These are phyloP conservation scores for Branchipolynoe longqiensis DNA, from an alignment of 2,888 invertebrate species.

Conservation along the genomic window DNA sequence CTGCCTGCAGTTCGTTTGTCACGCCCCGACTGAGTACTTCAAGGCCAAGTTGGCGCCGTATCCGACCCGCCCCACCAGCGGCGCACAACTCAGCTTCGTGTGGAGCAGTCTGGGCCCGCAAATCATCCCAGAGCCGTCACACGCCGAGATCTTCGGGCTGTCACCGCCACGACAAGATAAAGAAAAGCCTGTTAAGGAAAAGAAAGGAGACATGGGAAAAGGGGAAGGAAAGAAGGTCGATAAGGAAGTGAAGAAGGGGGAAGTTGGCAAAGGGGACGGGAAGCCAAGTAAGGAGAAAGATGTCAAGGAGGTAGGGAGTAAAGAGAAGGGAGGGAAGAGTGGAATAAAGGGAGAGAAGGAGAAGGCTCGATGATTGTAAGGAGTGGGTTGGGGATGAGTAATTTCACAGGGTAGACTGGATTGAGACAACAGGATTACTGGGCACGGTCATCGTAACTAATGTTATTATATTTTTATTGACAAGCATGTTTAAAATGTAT, in stretches of 20 bases:
- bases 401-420: too few species aligned
- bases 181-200: background rate
- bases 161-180: slow-evolving; percentile 27
- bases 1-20: slow-evolving; percentile 95
- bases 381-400: too few species aligned
- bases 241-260: slow-evolving; percentile 11
- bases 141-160: slow-evolving; percentile 75
- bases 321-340: background rate
- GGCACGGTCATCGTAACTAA: too few species aligned
- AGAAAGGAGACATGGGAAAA: slow-evolving; percentile 31
- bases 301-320: slow-evolving; percentile 16
- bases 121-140: slow-evolving; percentile 73
- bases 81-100: slow-evolving; percentile 79
- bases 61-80: slow-evolving; percentile 82
- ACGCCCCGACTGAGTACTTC: slow-evolving; percentile 93
- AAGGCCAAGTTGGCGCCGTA: slow-evolving; percentile 89
- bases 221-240: slow-evolving; percentile 1
- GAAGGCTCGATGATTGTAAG: too few species aligned
- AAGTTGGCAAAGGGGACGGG: background rate
- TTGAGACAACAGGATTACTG: too few species aligned
- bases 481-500: too few species aligned
- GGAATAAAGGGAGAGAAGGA: background rate
- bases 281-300: background rate
- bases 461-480: too few species aligned
- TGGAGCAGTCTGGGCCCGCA: slow-evolving; percentile 79